These are phyloP conservation scores for Drosophila murphyi DNA, from an alignment of 1,140 invertebrate genomes.

Conservation along the genomic window DNA sequence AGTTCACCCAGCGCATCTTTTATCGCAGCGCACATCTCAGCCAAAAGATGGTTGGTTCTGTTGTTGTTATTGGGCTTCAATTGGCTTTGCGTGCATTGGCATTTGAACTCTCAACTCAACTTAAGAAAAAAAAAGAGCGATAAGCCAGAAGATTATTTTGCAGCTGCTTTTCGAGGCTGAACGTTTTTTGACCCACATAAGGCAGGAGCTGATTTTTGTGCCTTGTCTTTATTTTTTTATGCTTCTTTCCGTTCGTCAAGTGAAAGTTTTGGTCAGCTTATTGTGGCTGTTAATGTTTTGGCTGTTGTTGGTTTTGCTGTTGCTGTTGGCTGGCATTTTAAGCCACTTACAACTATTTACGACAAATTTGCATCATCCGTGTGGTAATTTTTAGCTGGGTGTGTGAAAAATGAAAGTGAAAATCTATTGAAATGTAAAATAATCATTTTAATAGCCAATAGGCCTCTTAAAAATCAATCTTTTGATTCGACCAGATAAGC, in stretches of 20 bases:
- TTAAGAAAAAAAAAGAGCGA: conserved; percentile 36
- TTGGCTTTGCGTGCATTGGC: conserved; percentile 67
- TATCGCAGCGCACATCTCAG: conserved; percentile 65
- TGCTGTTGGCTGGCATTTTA: conserved; percentile 40
- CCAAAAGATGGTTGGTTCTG: conserved; percentile 22
- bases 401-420: conserved; percentile 71
- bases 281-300: neutral
- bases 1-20: conserved; percentile 62
- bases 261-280: conserved; percentile 63
- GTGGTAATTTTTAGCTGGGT: conserved; percentile 45
- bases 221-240: conserved; percentile 3
- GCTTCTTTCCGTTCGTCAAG: conserved; percentile 25
- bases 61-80: conserved; percentile 39
- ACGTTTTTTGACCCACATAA: conserved; percentile 47
- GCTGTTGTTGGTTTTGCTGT: conserved; percentile 17
- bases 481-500: conserved; percentile 7
- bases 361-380: conserved; percentile 69
- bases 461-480: conserved; percentile 20
- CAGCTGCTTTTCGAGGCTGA: conserved; percentile 6
- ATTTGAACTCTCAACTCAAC: conserved; percentile 62
- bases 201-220: conserved; percentile 18
- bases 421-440: conserved; percentile 65
- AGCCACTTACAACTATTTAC: conserved; percentile 77
- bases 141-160: conserved; percentile 35
- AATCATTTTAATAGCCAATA: conserved; percentile 40